Evolutionary conservation across 2,888 invertebrate species (phyloP), one percentile per base, ranked within the genome.

Genomic region (Idaea biselata): DNA sequence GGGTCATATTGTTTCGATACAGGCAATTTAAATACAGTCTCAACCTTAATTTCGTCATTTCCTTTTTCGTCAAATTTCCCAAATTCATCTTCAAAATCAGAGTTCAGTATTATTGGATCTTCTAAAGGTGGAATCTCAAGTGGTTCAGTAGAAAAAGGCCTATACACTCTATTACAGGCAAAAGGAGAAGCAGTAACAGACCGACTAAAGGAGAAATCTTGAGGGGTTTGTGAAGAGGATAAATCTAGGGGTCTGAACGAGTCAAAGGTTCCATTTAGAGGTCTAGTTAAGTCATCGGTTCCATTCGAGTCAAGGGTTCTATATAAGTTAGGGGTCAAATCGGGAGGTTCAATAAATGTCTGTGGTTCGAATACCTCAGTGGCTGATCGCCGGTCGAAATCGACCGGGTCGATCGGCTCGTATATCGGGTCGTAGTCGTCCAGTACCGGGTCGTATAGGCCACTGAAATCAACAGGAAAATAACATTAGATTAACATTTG

Each of bases 371-470:
- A 63, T 88, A 88, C 88, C 88, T 90, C 89, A 84, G 84, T 85
- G 54, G 87, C 83, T 72, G 83, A 88, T 80, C 79, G 83, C 71
- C 75, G 88, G 85, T 84, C 88, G 81, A 81, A 86, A 85, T 86
- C 85, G 70, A 82, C 84, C 84, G 80, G 84, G 74, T 87, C 86
- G 81, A 81, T 81, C 72, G 78, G 74, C 67, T 88, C 85, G 85
- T 81, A 86, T 18, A 84, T 77, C 68, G 83, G 82, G 77, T 89
- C 89, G 73, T 78, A 81, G 66, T 90, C 86, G 85, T 90, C 89
- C 69, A 89, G 73, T 58, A 89, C 87, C 70, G 87, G 88, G 75
- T 89, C 89, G 87, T 90, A 89, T 60, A 87, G 89, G 71, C 90
- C 91, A 78, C 91, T 91, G 85, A 0, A 78, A 82, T 68, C 76